phyloP scores from a whole-genome alignment of 2,113 vertebrate species.

The Hemiscyllium ocellatum region DNA sequence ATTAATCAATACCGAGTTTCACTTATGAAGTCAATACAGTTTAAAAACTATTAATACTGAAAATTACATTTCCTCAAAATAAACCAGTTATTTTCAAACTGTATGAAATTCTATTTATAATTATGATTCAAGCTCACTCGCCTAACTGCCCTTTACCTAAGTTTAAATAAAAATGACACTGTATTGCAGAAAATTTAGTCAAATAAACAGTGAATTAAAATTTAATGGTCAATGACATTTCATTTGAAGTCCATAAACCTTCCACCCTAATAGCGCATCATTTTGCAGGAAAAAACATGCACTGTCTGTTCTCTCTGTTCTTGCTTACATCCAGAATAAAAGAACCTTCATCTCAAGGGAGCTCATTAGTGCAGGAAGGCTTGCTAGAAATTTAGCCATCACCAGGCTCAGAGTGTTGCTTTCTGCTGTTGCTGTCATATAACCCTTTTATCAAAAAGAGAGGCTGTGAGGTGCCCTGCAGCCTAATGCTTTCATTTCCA shows the following conservation, averaged over 20 bases:
- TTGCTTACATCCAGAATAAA: constrained; percentile 40
- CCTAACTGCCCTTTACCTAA: neutral
- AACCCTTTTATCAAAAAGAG: constrained; percentile 10
- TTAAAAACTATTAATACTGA: neutral
- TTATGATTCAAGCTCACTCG: neutral
- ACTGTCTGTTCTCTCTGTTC: constrained; percentile 27
- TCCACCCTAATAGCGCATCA: neutral
- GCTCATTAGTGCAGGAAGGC: constrained; percentile 52
- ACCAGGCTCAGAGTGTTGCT: constrained; percentile 2
- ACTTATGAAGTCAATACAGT: neutral
- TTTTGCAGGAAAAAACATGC: neutral
- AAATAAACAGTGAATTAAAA: constrained; percentile 23
- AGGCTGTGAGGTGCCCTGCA: constrained; percentile 34
- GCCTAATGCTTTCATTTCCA: constrained; percentile 29
- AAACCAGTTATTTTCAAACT: neutral
- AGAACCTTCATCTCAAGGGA: constrained; percentile 49
- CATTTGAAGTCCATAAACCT: constrained; percentile 24
- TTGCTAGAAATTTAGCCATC: constrained; percentile 25
- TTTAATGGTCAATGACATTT: constrained; percentile 9
- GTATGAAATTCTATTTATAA: neutral
- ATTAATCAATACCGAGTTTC: neutral
- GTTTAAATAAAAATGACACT: neutral
- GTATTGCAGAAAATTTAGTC: constrained; percentile 13
- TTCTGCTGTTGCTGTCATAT: constrained; percentile 10
- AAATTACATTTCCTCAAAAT: neutral